Base-by-base conservation (phyloP, 2,888 invertebrate species). In the Volucella inanis region DNA sequence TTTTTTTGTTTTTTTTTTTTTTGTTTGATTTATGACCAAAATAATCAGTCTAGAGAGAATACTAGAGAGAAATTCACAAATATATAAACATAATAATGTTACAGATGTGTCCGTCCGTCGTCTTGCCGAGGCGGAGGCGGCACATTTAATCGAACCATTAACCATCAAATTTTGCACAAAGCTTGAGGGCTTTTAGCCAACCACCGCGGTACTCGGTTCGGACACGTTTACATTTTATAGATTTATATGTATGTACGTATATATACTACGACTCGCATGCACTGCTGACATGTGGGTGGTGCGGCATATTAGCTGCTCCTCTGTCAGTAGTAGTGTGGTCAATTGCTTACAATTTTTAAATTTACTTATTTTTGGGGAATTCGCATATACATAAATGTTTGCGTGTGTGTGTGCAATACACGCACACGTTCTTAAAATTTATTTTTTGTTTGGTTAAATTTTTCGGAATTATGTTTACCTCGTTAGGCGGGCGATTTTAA, bases 401-500 rank as follows among this genome's bases (percentile, higher is more conserved):
- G 4, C 6, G 31, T 31, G 31, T 31, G 41, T 50, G 64, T 78
- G 75, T 43, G 38, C 47, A 8, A 39, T 14, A 31, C 22, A 49
- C 75, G 22, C 41, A 38, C 52, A 54, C 15, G 50, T 31, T 62
- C 67, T n/a, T 84, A 85, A 57, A 85, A 85, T 31, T 31, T 31
- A 85, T 85, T 70, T 87, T 87, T 87, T 78, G 64, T 80, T 86
- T 31, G 31, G 31, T 31, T 31, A 31, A 86, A 82, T 76, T 81
- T 75, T 87, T 88, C 55, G 15, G 70, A 78, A 76, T 84, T 87
- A 57, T 85, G 75, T 87, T 91, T 92, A 92, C 92, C 92, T 92
- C 91, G 92, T 91, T 88, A 92, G 87, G 82, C 90, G 91, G 89
- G 92, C 91, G 88, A 92, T 91, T 88, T 92, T 92, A 78, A 91